Percentiles rank a stretch among this genome's conserved stretches.
Evolutionary conservation across 2,888 invertebrate genomes (phyloP).

Genomic region (Spisula subtruncata): DNA sequence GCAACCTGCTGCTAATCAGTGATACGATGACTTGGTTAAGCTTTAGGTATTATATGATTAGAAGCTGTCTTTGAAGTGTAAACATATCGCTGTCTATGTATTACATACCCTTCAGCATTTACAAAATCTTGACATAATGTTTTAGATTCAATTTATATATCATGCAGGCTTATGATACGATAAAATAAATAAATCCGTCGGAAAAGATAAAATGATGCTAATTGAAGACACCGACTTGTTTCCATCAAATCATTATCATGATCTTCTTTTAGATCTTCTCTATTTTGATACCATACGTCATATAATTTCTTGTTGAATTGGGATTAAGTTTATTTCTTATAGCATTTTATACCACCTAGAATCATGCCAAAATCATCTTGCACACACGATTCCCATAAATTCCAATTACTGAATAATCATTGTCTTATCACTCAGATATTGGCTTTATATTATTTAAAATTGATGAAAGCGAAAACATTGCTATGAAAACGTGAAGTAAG

Average conservation of each 20-base stretch:
- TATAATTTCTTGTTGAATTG: not conserved
- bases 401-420: too few species aligned
- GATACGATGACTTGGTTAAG: too few species aligned
- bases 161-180: not conserved
- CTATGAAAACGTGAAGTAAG: too few species aligned
- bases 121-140: slow-evolving; percentile 1
- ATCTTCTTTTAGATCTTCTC: slow-evolving; percentile 10
- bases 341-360: too few species aligned
- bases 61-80: slow-evolving; percentile 20
- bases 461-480: too few species aligned
- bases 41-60: too few species aligned
- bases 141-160: not conserved
- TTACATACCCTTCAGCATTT: not conserved
- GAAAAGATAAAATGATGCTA: not conserved
- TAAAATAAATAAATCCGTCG: not conserved
- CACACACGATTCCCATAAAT: too few species aligned
- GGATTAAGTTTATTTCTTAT: too few species aligned
- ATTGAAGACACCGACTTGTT: not conserved
- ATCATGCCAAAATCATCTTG: too few species aligned
- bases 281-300: not conserved
- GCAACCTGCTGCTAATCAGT: too few species aligned
- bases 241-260: not conserved
- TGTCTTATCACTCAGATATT: too few species aligned
- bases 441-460: too few species aligned
- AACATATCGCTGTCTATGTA: not conserved